Percentiles rank a stretch among this genome's conserved stretches.
These are phyloP conservation scores for Holacanthus passer DNA, from an alignment of 2,113 vertebrate species.

Conservation along the genomic window DNA sequence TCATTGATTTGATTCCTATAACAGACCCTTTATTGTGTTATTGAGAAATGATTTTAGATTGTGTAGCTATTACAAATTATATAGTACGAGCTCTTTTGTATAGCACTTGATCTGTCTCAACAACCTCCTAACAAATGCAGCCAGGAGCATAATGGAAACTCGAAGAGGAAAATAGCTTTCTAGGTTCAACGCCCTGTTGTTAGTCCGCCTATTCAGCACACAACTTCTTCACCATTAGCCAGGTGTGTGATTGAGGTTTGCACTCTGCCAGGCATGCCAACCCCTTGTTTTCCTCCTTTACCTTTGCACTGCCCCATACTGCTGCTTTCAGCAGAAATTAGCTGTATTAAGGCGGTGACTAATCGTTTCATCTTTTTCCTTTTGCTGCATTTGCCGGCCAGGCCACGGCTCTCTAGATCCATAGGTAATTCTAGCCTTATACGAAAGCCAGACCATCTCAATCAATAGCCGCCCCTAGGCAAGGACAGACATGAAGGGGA, in stretches of 20 bases:
- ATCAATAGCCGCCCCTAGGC: slow-evolving; percentile 85
- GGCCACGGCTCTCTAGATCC: slow-evolving; percentile 55
- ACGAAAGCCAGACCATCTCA: slow-evolving; percentile 74
- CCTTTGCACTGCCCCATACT: slow-evolving; percentile 44
- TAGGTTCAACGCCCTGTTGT: slow-evolving; percentile 7
- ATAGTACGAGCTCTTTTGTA: background rate
- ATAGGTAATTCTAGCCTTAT: slow-evolving; percentile 65
- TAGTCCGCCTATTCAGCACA: slow-evolving; percentile 47
- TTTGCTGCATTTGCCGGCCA: slow-evolving; percentile 45
- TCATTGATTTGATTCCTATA: background rate
- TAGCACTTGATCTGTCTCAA: background rate
- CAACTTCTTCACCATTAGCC: slow-evolving; percentile 49
- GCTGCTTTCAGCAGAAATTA: slow-evolving; percentile 71
- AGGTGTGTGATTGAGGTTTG: slow-evolving; percentile 56
- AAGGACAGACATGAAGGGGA: slow-evolving; percentile 78
- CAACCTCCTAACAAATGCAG: background rate
- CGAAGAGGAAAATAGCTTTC: slow-evolving; percentile 8
- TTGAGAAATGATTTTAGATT: background rate
- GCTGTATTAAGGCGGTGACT: slow-evolving; percentile 65
- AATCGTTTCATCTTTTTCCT: slow-evolving; percentile 62
- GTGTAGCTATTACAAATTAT: background rate
- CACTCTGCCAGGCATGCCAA: slow-evolving; percentile 34
- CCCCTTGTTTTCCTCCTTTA: slow-evolving; percentile 31
- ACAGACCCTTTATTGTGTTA: background rate
- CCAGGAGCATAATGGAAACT: slow-evolving; percentile 4